A percentile compares a stretch with the other conserved stretches of the same genome.
These are phyloP conservation scores for Ceratitis capitata DNA, from an alignment of 1,140 invertebrate genomes.

Conservation along the genomic window DNA sequence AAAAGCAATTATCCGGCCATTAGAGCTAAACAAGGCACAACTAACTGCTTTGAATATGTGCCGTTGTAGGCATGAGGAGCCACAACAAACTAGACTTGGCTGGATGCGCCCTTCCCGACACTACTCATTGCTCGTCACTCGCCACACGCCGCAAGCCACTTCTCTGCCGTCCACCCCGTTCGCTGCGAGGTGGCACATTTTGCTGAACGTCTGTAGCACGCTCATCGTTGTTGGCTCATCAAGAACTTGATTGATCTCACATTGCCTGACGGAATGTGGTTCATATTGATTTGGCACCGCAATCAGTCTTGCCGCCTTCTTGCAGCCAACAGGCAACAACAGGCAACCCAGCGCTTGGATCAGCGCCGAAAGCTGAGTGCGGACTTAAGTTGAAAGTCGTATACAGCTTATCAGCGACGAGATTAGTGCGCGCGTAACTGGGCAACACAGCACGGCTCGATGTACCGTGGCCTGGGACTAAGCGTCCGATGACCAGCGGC, in stretches of 20 bases:
- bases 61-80: background rate
- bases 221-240: conserved; percentile 3
- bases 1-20: background rate
- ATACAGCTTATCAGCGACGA: conserved; percentile 4
- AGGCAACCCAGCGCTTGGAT: background rate
- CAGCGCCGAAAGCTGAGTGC: background rate
- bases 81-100: too few relatives aligned
- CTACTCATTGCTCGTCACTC: too few relatives aligned
- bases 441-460: too few relatives aligned
- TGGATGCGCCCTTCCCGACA: too few relatives aligned
- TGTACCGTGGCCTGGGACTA: background rate
- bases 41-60: background rate
- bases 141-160: background rate
- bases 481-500: background rate
- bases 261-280: conserved; percentile 36
- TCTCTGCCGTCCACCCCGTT: background rate
- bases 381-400: background rate
- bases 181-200: background rate
- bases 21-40: background rate
- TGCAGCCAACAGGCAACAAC: too few relatives aligned
- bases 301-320: background rate
- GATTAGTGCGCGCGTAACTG: conserved; percentile 3
- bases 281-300: conserved; percentile 16
- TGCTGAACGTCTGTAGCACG: background rate
- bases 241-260: conserved; percentile 31